Evolutionary conservation across 2,888 invertebrate species (phyloP), one percentile per base, ranked within the genome.

Genomic region (Ennomos erosarius): DNA sequence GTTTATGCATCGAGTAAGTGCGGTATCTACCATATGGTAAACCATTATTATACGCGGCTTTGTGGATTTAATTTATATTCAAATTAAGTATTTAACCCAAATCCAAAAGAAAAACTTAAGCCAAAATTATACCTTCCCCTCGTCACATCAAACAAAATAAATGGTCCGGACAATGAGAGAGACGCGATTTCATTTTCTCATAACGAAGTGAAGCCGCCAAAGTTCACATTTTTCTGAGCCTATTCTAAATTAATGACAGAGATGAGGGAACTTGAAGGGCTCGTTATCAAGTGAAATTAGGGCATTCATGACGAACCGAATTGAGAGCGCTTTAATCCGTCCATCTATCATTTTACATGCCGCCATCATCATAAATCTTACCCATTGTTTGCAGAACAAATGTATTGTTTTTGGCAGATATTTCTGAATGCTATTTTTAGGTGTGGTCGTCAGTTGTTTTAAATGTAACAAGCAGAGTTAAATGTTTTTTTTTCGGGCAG

Each of bases 341-440:
- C 56, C 57, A 77, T 78, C 72, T 68, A 77, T 79, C 77, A 79
- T 68, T 50, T 56, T 69, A 62, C 35, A 34, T 52, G 51, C 51
- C 67, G 65, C 65, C 73, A 70, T 67, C 63, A 56, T 64, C 65
- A 74, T 77, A 73, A 78, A 77, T 78, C 75, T 68, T 64, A 61
- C 61, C 64, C 68, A 67, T 61, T 68, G 65, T 62, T 47, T 40
- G 51, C 13, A 37, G 26, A 26, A 45, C 26, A 40, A 6, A 61
- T 62, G 65, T 66, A 67, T 75, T 77, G 70, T 78, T 73, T 70
- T 40, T 48, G 40, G 0, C 35, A 38, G 35, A 52, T 33, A 49
- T 47, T 47, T 58, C 16, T 43, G 33, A 35, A 40, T 40, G 35
- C 26, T 26, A 10, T 26, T 48, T 10, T 46, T 54, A n/a, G 26